Evolutionary conservation across 2,888 invertebrate genomes (phyloP), one percentile per base, ranked within the genome.

Genomic region (Drosophila lacicola): DNA sequence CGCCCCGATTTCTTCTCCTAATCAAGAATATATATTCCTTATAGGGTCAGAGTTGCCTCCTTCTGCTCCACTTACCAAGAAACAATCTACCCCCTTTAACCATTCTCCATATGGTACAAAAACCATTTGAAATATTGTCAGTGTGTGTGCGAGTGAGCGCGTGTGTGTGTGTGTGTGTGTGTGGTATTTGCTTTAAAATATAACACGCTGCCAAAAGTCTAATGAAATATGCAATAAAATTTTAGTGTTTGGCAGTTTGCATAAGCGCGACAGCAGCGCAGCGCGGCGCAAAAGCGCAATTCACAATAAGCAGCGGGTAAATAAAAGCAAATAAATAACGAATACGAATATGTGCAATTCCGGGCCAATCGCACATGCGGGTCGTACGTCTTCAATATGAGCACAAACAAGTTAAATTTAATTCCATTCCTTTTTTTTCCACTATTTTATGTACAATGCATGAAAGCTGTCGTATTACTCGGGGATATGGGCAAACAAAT

Each of bases 191-290:
- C 82, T 68, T 84, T 70, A 70, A 84, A 77, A 77, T 65, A 84
- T 77, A 74, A 79, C 78, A 78, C 60, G 64, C 76, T 74, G 68
- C 44, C 78, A 77, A 81, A 82, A 89, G 69, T 87, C 80, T 84
- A 89, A 89, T 87, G 89, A 89, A 89, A 85, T 85, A 88, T 88
- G 88, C 85, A 89, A 88, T 89, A 87, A 89, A 84, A 88, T 84
- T 78, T 78, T 68, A 89, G 75, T 87, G 51, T 83, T 84, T 87
- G 69, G 62, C 76, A 83, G 78, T 83, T 76, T 54, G 70, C 47
- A 80, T 60, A 78, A 70, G 42, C 44, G 55, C 65, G 60, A 60
- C 66, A 65, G 46, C 17, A 42, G 60, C 54, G 4, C 39, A 8
- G 33, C 13, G 33, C 21, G 41, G 8, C 17, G 61, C 62, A 74